Conservation (phyloP, 2,888 invertebrate genomes). For the Physocephala rufipes region DNA sequence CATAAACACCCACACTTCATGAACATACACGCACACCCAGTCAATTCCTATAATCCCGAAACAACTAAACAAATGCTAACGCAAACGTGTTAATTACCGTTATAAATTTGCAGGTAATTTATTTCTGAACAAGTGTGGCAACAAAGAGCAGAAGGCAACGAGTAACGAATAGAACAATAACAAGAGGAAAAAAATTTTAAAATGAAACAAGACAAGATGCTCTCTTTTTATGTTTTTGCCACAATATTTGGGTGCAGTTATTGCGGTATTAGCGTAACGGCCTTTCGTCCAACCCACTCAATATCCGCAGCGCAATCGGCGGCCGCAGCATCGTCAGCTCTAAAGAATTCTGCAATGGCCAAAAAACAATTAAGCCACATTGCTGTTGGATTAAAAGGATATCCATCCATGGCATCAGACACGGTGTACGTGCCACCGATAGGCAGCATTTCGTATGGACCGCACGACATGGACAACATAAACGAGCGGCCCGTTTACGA, state of each 20-base stretch:
- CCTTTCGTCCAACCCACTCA: conserved; percentile 48
- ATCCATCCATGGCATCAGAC: conserved; percentile 31
- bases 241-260: conserved; percentile 49
- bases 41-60: neutral
- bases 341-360: conserved; percentile 4
- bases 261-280: conserved; percentile 46
- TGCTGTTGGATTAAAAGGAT: conserved; percentile 40
- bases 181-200: conserved; percentile 17
- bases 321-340: neutral
- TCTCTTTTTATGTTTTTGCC: conserved; percentile 50
- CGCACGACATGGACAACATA: conserved; percentile 49
- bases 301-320: conserved; percentile 37
- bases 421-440: conserved; percentile 29
- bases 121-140: conserved; percentile 2
- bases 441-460: conserved; percentile 47
- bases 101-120: conserved; percentile 45
- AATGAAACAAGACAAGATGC: conserved; percentile 54
- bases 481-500: conserved; percentile 60
- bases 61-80: neutral
- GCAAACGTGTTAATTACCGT: conserved; percentile 54
- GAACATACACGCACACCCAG: conserved; percentile 7
- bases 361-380: conserved; percentile 31
- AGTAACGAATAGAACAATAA: conserved; percentile 22
- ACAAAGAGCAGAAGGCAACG: conserved; percentile 26
- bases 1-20: neutral